Percentiles rank a stretch among this genome's conserved stretches.
phyloP scores from a whole-genome alignment of 2,113 vertebrate genomes.

The Panthera tigris region DNA sequence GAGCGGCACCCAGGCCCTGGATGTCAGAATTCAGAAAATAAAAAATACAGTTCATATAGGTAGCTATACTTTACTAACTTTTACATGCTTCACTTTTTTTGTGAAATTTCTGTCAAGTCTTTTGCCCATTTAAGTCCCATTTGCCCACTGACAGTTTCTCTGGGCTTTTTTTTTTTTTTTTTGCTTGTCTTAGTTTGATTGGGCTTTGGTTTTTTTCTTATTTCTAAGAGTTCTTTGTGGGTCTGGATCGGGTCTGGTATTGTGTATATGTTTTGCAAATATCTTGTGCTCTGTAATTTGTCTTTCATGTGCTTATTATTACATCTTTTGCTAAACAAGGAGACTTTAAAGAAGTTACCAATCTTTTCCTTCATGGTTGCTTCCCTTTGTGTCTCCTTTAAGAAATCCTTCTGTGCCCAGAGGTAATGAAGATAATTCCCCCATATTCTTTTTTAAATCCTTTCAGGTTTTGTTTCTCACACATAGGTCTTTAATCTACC shows the following conservation, averaged over 20 bases:
- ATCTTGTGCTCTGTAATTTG: neutral
- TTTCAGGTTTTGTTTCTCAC: slow-evolving; percentile 16
- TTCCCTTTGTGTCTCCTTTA: slow-evolving; percentile 23
- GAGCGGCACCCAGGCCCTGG: neutral
- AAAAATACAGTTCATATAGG: neutral
- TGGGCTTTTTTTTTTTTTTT: neutral
- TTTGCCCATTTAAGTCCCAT: neutral
- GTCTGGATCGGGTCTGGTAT: neutral
- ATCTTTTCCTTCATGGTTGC: neutral
- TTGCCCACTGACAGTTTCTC: neutral
- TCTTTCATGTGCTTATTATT: neutral
- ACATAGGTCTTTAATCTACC: neutral
- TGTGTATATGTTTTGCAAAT: neutral
- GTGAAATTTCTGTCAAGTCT: neutral
- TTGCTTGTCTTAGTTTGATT: neutral
- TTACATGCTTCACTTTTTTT: neutral
- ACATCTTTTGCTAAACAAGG: neutral
- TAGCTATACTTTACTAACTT: neutral
- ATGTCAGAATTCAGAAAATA: neutral
- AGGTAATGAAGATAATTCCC: neutral
- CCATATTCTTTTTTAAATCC: neutral
- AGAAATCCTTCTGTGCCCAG: neutral
- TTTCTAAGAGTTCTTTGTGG: neutral
- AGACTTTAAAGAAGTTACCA: neutral
- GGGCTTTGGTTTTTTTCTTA: neutral